A percentile compares a stretch with the other conserved stretches of the same genome.
Evolutionary conservation across 2,113 vertebrate genomes (phyloP).

Genomic region (Lophura nycthemera): DNA sequence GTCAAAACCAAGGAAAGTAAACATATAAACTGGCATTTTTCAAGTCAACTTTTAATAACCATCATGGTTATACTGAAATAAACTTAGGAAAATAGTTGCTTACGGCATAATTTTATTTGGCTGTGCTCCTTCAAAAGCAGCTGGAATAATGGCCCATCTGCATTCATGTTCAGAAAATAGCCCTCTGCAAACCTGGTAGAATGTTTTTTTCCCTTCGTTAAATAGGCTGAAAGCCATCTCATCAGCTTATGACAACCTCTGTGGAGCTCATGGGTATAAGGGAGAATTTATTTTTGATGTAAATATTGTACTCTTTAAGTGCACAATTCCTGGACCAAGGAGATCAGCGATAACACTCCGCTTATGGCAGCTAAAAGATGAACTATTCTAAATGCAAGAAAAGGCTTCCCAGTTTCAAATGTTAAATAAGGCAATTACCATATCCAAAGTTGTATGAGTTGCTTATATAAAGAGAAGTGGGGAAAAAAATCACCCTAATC

Average conservation of each 20-base stretch:
- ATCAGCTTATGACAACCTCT: background rate
- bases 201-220: background rate
- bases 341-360: background rate
- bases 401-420: constrained; percentile 37
- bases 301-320: background rate
- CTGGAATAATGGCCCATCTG: background rate
- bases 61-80: background rate
- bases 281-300: background rate
- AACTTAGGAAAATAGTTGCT: background rate
- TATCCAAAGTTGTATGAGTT: background rate
- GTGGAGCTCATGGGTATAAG: background rate
- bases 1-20: background rate
- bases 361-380: background rate
- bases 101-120: background rate
- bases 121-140: background rate
- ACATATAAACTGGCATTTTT: background rate
- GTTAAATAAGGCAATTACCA: constrained; percentile 31
- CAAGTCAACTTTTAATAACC: background rate
- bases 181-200: background rate
- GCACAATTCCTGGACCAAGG: background rate
- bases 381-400: constrained; percentile 31
- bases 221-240: background rate
- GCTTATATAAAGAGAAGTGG: background rate
- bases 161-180: background rate
- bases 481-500: background rate